Evolutionary conservation across 2,113 vertebrate species (phyloP).

Genomic region (Pachyramphus minor): DNA sequence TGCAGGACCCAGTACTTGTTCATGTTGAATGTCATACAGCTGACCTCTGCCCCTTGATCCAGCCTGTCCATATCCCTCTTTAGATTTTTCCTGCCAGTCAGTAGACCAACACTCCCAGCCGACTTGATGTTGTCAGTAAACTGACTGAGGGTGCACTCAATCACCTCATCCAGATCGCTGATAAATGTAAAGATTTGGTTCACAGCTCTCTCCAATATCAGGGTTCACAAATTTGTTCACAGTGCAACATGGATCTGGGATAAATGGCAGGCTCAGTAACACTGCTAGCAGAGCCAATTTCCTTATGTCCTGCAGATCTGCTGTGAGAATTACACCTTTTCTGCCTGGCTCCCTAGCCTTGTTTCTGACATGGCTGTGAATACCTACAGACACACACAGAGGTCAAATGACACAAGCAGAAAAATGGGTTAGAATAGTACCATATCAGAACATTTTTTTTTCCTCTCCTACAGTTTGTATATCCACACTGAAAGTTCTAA

Average conservation of each 20-base stretch:
- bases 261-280: neutral
- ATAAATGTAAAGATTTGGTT: neutral
- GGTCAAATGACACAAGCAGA: neutral
- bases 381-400: neutral
- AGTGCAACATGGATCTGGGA: neutral
- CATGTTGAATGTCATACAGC: neutral
- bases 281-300: neutral
- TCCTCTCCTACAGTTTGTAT: neutral
- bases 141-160: neutral
- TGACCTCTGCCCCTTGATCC: accelerated
- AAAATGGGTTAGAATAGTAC: neutral
- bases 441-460: neutral
- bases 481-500: neutral
- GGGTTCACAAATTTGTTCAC: neutral
- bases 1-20: neutral
- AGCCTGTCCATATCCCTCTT: neutral
- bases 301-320: neutral
- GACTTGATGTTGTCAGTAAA: neutral
- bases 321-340: neutral
- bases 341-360: neutral
- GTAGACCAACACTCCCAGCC: neutral
- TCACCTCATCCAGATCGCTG: neutral
- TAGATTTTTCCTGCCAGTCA: neutral
- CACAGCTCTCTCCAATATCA: neutral
- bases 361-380: neutral